These are phyloP conservation scores for Holotrichia oblita DNA, from an alignment of 1,140 invertebrate genomes.

Conservation along the genomic window DNA sequence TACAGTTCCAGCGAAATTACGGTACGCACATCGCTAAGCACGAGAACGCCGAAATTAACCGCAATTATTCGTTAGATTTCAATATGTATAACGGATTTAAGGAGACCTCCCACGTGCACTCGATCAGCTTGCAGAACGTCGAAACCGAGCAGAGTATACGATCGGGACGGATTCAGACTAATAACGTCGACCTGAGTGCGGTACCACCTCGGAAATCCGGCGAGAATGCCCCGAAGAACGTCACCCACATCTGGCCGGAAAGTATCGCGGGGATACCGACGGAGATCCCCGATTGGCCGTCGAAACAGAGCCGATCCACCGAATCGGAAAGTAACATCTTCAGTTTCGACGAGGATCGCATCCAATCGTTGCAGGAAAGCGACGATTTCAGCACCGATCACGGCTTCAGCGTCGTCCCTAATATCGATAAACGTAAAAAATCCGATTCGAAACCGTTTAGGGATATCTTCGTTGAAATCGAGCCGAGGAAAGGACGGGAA, in stretches of 20 bases:
- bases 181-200: constrained; percentile 58
- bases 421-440: constrained; percentile 51
- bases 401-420: constrained; percentile 55
- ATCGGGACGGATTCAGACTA: too few species aligned
- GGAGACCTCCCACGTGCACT: constrained; percentile 70
- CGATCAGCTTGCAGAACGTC: constrained; percentile 72
- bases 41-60: constrained; percentile 46
- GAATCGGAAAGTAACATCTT: constrained; percentile 68
- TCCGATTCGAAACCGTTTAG: constrained; percentile 51
- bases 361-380: constrained; percentile 67
- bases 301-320: constrained; percentile 51
- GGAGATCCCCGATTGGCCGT: constrained; percentile 60
- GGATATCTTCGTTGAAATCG: constrained; percentile 59
- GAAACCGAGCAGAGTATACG: constrained; percentile 71
- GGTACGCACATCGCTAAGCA: constrained; percentile 64
- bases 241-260: constrained; percentile 68
- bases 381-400: constrained; percentile 52
- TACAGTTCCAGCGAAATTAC: constrained; percentile 63
- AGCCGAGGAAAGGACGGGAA: constrained; percentile 55
- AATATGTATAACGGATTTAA: constrained; percentile 54
- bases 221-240: constrained; percentile 46
- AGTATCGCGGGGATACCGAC: constrained; percentile 65
- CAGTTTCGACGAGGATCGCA: constrained; percentile 75
- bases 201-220: constrained; percentile 49
- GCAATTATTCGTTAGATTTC: constrained; percentile 41